Evolutionary conservation across 2,888 invertebrate genomes (phyloP), one percentile per base, ranked within the genome.

Genomic region (Tricholauxania praeusta): DNA sequence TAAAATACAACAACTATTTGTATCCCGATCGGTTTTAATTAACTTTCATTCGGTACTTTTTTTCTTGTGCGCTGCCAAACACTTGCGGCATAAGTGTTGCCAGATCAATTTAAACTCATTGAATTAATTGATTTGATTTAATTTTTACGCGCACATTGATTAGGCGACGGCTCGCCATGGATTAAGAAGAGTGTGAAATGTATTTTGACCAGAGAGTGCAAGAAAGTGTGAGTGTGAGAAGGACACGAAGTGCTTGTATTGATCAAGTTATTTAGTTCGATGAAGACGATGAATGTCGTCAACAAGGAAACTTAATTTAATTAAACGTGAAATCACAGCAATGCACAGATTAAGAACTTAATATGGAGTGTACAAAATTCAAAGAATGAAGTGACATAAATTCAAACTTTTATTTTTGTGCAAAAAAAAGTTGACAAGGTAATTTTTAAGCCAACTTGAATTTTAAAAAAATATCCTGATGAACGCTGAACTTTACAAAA

Each of bases 101-200:
- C 62, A 12, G 15, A 74, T 76, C 77, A 76, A 77, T 77, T 78
- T 72, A 32, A 48, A 14, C 51, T 64, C 75, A 75, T 73, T 75
- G 76, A 73, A 76, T 79, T 80, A 84, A 83, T 83, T 84, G 78
- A 80, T 78, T 80, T 79, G 81, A 84, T 80, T 82, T 79, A 77
- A 77, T 79, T 80, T 80, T 79, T 72, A 79, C 77, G 81, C 83
- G 82, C 82, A 76, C 77, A 77, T 80, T 79, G 79, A 81, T 83
- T 81, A 80, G 77, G 57, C 72, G 75, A 78, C 80, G 28, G 39
- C n/a, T n/a, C 3, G 39, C 39, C 39, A 81, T 80, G 84, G 81
- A 81, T 82, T 80, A 82, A 59, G 60, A 12, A 14, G 57, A 22
- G 22, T 64, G 64, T 49, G 51, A 55, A 10, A 22, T 19, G 14